These are phyloP conservation scores for Cettia cetti DNA, from an alignment of 2,113 vertebrate species.

Conservation along the genomic window DNA sequence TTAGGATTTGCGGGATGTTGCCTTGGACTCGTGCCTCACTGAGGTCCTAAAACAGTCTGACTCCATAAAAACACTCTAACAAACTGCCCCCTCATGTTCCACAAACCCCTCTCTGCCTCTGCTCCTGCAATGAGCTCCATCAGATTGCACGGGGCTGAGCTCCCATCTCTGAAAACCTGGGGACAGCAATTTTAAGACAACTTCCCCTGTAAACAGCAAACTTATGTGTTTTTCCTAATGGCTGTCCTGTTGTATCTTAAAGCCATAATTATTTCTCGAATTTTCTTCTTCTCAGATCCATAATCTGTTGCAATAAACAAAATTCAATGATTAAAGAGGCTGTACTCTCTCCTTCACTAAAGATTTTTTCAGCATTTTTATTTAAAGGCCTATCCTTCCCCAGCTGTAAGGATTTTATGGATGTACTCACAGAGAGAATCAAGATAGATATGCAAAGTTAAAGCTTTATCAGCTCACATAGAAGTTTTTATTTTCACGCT, in stretches of 20 bases:
- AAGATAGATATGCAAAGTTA: neutral
- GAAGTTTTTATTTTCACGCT: neutral
- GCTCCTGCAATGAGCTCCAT: neutral
- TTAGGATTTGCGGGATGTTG: neutral
- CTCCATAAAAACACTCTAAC: neutral
- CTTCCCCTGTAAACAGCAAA: neutral
- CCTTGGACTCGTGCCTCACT: neutral
- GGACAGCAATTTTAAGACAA: neutral
- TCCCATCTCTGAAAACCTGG: neutral
- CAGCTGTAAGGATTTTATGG: conserved; percentile 17
- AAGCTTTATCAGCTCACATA: conserved; percentile 9
- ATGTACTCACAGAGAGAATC: neutral
- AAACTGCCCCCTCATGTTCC: neutral
- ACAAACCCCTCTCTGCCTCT: neutral
- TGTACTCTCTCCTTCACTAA: neutral
- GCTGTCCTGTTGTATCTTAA: neutral
- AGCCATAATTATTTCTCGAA: neutral
- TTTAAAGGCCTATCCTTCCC: neutral
- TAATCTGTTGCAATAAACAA: neutral
- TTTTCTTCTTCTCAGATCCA: neutral
- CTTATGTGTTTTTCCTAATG: neutral
- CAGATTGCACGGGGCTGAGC: neutral
- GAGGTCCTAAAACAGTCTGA: neutral
- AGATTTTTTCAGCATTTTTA: conserved; percentile 17
- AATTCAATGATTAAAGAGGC: neutral